Evolutionary conservation across 2,888 invertebrate species (phyloP).

Genomic region (Gari tellinella): DNA sequence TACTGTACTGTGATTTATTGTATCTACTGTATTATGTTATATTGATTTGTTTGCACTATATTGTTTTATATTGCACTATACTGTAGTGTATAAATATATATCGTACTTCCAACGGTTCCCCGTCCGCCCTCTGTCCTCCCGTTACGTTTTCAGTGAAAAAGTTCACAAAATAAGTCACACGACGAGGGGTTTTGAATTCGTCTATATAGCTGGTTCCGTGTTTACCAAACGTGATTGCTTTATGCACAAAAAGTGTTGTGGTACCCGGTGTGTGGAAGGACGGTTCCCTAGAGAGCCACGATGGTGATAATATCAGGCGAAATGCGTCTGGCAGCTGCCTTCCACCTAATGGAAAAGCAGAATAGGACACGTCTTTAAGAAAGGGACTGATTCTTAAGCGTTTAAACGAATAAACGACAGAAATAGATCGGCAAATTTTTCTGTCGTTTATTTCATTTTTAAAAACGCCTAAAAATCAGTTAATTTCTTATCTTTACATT

Average conservation of each 20-base stretch:
- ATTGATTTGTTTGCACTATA: no score
- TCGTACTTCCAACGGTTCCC: constrained; percentile 26
- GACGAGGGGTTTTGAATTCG: constrained; percentile 60
- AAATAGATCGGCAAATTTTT: neutral
- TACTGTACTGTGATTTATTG: no score
- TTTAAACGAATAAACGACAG: no score
- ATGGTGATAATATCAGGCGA: constrained; percentile 60
- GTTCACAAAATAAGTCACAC: constrained; percentile 69
- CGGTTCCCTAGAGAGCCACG: constrained; percentile 58
- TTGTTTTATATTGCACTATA: no score
- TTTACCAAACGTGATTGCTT: constrained; percentile 65
- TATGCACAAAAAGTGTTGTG: constrained; percentile 62
- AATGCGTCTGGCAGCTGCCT: constrained; percentile 63
- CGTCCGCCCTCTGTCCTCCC: constrained; percentile 46
- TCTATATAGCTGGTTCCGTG: constrained; percentile 65
- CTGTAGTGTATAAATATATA: no score
- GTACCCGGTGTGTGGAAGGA: constrained; percentile 21
- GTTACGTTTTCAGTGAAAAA: constrained; percentile 63
- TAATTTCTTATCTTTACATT: no score
- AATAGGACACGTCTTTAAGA: no score
- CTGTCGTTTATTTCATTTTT: no score
- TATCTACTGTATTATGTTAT: no score
- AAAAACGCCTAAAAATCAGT: no score
- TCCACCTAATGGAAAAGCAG: constrained; percentile 58
- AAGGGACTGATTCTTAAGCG: no score